A percentile compares a stretch with the other conserved stretches of the same genome.
These are phyloP conservation scores for Eupleurogrammus muticus DNA, from an alignment of 2,797 vertebrate species.

Conservation along the genomic window DNA sequence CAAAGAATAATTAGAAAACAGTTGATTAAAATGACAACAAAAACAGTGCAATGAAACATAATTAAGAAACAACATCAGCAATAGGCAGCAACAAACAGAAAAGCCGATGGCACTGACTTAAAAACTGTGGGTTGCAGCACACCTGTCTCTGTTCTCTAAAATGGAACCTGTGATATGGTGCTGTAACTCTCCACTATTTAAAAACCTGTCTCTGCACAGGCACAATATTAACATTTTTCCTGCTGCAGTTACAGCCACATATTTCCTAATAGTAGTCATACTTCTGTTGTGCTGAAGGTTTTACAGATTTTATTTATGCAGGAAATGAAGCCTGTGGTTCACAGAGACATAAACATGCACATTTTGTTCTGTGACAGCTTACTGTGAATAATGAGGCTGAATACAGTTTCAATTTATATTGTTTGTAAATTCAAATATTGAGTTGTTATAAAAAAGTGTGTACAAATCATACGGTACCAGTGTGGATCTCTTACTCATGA, in stretches of 20 bases:
- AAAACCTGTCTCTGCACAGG: background rate
- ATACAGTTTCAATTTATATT: background rate
- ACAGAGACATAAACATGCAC: no score
- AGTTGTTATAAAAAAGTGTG: background rate
- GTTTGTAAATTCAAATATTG: background rate
- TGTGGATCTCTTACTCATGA: background rate
- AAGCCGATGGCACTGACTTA: no score
- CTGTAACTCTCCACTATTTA: background rate
- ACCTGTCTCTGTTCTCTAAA: no score
- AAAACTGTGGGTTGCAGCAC: no score
- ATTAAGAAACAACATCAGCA: no score
- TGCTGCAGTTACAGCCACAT: background rate
- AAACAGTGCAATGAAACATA: no score
- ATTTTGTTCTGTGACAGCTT: no score
- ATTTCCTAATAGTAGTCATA: background rate
- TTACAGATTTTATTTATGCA: no score
- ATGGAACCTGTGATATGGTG: background rate
- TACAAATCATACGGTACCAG: background rate
- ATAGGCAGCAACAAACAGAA: no score
- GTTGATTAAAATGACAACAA: no score
- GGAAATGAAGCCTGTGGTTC: no score
- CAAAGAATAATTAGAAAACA: no score
- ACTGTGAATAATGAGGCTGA: background rate
- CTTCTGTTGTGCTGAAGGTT: background rate
- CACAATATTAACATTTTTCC: background rate